A percentile compares a stretch with the other conserved stretches of the same genome.
phyloP scores from a whole-genome alignment of 2,797 vertebrate species.

The Oreonectes daqikongensis region DNA sequence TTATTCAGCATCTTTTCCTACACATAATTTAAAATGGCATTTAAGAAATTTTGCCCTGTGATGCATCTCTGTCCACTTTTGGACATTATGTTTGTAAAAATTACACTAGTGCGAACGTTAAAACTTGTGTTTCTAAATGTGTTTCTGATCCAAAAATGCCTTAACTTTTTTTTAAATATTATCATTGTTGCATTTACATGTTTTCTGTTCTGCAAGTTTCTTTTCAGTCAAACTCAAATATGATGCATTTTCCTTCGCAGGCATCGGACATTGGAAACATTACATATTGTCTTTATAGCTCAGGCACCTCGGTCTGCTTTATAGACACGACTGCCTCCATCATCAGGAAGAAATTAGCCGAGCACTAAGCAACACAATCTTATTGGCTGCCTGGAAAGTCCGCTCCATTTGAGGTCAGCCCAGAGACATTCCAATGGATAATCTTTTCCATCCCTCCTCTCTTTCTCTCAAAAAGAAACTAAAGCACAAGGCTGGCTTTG shows the following conservation, averaged over 20 bases:
- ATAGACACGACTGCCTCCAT: constrained; percentile 58
- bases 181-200: not conserved
- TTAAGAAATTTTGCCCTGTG: no score
- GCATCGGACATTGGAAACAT: constrained; percentile 50
- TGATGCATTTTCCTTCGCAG: constrained; percentile 31
- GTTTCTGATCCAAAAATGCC: no score
- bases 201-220: no score
- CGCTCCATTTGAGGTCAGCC: constrained; percentile 60
- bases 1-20: no score
- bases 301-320: constrained; percentile 50
- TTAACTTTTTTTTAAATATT: not conserved
- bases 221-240: constrained; percentile 25
- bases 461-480: constrained; percentile 42
- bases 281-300: constrained; percentile 45
- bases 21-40: no score
- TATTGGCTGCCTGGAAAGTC: constrained; percentile 57
- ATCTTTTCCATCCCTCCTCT: constrained; percentile 66
- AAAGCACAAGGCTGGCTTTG: constrained; percentile 56
- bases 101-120: not conserved
- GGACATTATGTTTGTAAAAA: no score
- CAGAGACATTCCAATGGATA: constrained; percentile 67
- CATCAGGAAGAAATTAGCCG: constrained; percentile 67
- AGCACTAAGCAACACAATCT: constrained; percentile 49
- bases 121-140: no score
- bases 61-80: no score